phyloP scores from a whole-genome alignment of 2,113 vertebrate genomes.

The Dromas ardeola region DNA sequence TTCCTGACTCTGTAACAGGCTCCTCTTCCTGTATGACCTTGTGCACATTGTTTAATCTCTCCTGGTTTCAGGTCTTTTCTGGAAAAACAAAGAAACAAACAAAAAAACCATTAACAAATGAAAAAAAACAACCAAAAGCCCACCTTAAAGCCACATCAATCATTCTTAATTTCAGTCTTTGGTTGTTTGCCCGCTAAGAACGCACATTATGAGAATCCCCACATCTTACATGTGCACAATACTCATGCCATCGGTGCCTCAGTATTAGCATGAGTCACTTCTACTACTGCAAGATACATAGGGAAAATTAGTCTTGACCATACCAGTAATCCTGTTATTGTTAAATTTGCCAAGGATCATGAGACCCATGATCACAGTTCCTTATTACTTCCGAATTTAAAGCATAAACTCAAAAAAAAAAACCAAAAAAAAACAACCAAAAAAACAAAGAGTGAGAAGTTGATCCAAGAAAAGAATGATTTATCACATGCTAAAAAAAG shows the following conservation, averaged over 20 bases:
- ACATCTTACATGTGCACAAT: background rate
- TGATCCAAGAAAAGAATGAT: background rate
- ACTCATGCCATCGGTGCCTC: background rate
- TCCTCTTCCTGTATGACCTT: background rate
- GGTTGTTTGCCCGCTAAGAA: background rate
- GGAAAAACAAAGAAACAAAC: no score
- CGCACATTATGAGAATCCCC: background rate
- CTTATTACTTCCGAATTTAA: background rate
- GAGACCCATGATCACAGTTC: background rate
- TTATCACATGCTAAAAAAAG: background rate
- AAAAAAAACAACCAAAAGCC: background rate
- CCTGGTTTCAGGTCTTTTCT: background rate
- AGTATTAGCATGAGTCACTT: background rate
- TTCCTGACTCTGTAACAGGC: background rate
- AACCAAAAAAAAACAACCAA: background rate
- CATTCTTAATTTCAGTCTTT: background rate
- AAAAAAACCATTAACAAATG: background rate
- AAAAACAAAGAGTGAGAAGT: background rate
- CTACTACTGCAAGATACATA: background rate
- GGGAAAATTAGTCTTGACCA: background rate
- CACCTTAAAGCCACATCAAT: background rate
- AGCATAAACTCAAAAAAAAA: background rate
- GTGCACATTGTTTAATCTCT: background rate
- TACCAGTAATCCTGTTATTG: background rate
- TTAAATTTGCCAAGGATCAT: background rate